phyloP scores from a whole-genome alignment of 2,888 invertebrate genomes.

The Phoenoteleia sp. region DNA sequence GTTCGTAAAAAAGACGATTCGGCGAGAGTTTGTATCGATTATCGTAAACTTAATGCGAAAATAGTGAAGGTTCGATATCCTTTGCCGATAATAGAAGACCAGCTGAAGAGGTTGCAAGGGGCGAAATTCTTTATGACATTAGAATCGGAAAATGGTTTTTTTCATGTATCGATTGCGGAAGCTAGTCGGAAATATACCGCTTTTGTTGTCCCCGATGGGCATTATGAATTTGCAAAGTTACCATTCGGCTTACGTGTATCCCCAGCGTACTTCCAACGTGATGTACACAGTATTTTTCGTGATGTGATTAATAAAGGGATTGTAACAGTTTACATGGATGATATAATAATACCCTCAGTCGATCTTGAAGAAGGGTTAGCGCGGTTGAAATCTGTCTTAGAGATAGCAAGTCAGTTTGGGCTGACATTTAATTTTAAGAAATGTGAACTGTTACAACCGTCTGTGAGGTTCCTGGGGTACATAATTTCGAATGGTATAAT shows the following conservation, averaged over 20 bases:
- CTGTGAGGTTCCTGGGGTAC: conserved; percentile 48
- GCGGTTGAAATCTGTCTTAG: conserved; percentile 23
- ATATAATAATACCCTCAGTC: conserved; percentile 24
- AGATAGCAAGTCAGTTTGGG: conserved; percentile 30
- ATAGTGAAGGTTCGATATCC: conserved; percentile 75
- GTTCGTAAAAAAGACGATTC: conserved; percentile 75
- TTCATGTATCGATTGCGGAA: conserved; percentile 42
- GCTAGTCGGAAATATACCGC: conserved; percentile 28
- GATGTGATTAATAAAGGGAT: conserved; percentile 29
- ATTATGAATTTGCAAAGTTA: conserved; percentile 56
- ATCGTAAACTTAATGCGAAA: conserved; percentile 81
- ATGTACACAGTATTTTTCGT: conserved; percentile 39
- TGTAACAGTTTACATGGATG: conserved; percentile 55
- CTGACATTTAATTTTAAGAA: conserved; percentile 32
- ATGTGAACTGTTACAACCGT: conserved; percentile 34
- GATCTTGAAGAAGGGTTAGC: conserved; percentile 7
- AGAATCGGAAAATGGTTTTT: conserved; percentile 17
- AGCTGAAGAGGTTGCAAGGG: conserved; percentile 41
- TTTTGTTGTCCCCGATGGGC: conserved; percentile 53
- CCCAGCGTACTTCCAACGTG: conserved; percentile 50
- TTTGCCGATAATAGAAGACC: conserved; percentile 67
- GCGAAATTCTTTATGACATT: conserved; percentile 72
- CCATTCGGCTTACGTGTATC: conserved; percentile 43
- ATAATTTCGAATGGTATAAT: conserved; percentile 22
- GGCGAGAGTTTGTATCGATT: conserved; percentile 82